Conservation (phyloP, 2,888 invertebrate genomes). For the Metellina segmentata region DNA sequence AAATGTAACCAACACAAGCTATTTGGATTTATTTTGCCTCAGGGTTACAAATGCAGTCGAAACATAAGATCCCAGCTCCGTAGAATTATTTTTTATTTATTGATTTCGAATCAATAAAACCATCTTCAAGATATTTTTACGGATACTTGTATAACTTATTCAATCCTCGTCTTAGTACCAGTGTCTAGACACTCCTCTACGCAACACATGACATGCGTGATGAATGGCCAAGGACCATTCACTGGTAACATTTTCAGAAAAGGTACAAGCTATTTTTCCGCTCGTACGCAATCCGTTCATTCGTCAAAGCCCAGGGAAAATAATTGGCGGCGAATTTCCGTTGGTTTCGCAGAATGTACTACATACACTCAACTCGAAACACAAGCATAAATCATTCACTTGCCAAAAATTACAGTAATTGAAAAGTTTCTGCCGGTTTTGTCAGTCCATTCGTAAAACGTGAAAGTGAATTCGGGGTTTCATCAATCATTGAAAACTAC, state of each 20-base stretch:
- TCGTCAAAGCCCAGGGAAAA: constrained; percentile 28
- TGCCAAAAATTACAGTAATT: constrained; percentile 67
- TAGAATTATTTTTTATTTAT: no score
- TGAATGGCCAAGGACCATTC: not conserved
- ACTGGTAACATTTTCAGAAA: not conserved
- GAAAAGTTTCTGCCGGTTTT: constrained; percentile 51
- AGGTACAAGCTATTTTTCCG: not conserved
- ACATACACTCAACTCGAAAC: not conserved
- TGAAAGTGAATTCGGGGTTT: constrained; percentile 38
- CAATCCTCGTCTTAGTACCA: no score
- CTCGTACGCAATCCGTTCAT: constrained; percentile 8
- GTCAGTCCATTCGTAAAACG: constrained; percentile 55
- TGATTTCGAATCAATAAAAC: no score
- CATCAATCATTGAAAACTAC: constrained; percentile 54
- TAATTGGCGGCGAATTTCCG: constrained; percentile 23
- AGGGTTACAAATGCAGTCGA: no score
- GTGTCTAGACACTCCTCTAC: no score
- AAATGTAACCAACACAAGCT: no score
- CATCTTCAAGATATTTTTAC: no score
- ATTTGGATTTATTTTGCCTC: no score
- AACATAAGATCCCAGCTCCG: no score
- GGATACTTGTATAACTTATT: no score
- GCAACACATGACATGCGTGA: no score
- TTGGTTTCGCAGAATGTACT: not conserved
- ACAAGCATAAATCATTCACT: constrained; percentile 33